Percentiles rank a stretch among this genome's conserved stretches.
Evolutionary conservation across 2,113 vertebrate species (phyloP).

Genomic region (Phoxinus phoxinus): DNA sequence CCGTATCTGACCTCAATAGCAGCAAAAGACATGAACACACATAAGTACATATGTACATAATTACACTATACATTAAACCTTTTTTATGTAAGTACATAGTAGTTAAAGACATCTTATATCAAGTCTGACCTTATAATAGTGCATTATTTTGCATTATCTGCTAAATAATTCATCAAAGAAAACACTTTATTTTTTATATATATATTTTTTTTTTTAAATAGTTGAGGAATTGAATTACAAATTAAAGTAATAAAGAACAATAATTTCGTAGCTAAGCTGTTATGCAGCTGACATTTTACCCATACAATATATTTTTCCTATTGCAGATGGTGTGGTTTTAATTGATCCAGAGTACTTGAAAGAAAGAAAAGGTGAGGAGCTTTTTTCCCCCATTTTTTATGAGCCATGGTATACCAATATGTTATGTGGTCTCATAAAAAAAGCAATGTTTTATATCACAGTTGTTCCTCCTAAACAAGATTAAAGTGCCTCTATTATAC

Average conservation of each 20-base stretch:
- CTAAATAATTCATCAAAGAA: background rate
- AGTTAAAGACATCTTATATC: too few species aligned
- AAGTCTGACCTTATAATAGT: too few species aligned
- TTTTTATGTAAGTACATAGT: too few species aligned
- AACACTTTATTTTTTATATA: too few species aligned
- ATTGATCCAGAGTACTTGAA: constrained; percentile 96
- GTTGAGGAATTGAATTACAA: background rate
- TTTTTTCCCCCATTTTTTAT: background rate
- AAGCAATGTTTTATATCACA: too few species aligned
- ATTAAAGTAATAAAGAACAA: background rate
- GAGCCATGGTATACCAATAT: background rate
- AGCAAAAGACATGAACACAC: too few species aligned
- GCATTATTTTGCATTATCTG: background rate
- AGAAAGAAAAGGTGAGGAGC: constrained; percentile 89
- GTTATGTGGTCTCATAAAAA: too few species aligned
- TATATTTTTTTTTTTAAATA: background rate
- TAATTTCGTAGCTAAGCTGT: background rate
- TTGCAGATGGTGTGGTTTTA: constrained; percentile 90
- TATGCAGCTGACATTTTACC: background rate
- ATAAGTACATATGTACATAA: too few species aligned
- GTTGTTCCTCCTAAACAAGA: too few species aligned
- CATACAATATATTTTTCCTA: constrained; percentile 34
- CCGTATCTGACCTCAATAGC: too few species aligned
- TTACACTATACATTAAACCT: too few species aligned
- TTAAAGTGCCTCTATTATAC: too few species aligned